Base-by-base conservation (phyloP, 2,113 vertebrate genomes). In the Clarias batrachus region DNA sequence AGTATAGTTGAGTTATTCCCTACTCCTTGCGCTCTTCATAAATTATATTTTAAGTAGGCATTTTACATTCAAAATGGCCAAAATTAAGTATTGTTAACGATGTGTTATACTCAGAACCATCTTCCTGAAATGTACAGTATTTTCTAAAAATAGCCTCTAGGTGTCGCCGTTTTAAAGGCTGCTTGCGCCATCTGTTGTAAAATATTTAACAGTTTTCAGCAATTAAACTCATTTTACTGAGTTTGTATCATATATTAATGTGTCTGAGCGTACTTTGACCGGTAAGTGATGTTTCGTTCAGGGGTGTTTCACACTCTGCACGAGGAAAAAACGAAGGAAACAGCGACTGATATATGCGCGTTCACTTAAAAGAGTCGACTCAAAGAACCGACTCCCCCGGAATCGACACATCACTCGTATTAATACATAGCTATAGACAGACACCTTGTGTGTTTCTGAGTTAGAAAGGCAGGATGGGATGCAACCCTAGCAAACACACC, bases 381-480 rank as follows among this genome's bases (percentile, higher is more conserved):
- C 78, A 37, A 37, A 60, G 56, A 80, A 16, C 56, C 77, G n/a
- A 27, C 52, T 79, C 54, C 9, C 6, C 25, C 6, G 19, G 17
- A 4, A n/a, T 7, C 4, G n/a, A 59, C 16, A 57, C 77, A 60
- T 62, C 79, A 41, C 21, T 81, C 27, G 17, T 62, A 25, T 81
- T 81, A 62, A 62, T 37, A 25, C 27, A 41, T 19, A 13, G 57
- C 57, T 62, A 3, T 30, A 81, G 23, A 60, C 57, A 81, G 23
- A 60, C 63, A 62, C 14, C 52, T 56, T 85, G 62, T 56, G 59
- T 63, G 89, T 78, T 90, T 87, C 87, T 88, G 80, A 91, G 91
- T 62, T 91, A 85, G 79, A 85, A 30, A 89, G 90, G 62, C 93
- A 94, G 93, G 88, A 95, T 92, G 91, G 91, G 91, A 73, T 92